Conservation (phyloP, 2,888 invertebrate species). For the Ganaspis brasiliensis region DNA sequence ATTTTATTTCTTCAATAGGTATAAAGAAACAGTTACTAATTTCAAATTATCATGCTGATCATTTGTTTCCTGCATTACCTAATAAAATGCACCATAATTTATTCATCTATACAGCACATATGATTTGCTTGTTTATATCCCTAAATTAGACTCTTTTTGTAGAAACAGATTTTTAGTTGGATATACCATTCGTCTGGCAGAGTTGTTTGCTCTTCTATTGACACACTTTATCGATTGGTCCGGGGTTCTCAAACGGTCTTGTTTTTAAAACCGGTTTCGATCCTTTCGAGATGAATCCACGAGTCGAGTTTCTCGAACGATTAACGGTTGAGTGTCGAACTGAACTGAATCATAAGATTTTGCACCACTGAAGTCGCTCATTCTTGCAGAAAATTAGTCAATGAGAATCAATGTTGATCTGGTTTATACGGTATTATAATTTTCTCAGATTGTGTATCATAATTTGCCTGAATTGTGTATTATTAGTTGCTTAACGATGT, state of each 20-base stretch:
- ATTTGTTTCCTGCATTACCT: too few species aligned
- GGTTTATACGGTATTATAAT: neutral
- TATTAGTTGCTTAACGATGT: neutral
- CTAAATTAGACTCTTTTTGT: slow-evolving; percentile 10
- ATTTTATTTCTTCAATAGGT: too few species aligned
- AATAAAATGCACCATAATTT: too few species aligned
- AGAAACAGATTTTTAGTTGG: slow-evolving; percentile 47
- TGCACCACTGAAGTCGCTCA: slow-evolving; percentile 52
- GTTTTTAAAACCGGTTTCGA: slow-evolving; percentile 35
- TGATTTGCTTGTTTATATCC: neutral
- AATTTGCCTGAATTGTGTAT: neutral
- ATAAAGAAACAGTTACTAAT: too few species aligned
- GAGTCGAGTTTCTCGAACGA: slow-evolving; percentile 56
- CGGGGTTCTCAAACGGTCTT: slow-evolving; percentile 56
- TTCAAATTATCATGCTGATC: too few species aligned
- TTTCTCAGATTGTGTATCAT: neutral
- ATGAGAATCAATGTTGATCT: neutral
- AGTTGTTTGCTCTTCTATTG: slow-evolving; percentile 76
- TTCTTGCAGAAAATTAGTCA: slow-evolving; percentile 42
- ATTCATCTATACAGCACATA: neutral
- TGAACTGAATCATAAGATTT: slow-evolving; percentile 55
- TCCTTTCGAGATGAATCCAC: slow-evolving; percentile 33
- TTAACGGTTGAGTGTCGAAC: slow-evolving; percentile 57
- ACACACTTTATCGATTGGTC: slow-evolving; percentile 71
- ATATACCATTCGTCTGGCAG: slow-evolving; percentile 31